Base-by-base conservation (phyloP, 2,113 vertebrate species). In the Laterallus jamaicensis region DNA sequence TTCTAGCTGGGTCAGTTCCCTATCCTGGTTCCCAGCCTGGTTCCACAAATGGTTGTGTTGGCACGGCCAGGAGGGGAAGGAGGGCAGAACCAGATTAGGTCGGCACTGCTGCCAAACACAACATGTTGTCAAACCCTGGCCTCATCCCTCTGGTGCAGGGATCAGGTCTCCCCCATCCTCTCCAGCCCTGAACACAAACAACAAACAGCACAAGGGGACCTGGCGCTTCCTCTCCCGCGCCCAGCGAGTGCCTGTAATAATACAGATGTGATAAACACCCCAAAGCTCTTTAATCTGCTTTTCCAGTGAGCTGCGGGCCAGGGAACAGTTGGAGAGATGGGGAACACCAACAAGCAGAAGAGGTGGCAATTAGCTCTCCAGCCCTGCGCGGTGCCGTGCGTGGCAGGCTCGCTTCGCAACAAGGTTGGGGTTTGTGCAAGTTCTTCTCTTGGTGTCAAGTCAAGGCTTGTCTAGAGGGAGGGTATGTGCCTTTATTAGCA, bases 391-490 rank as follows among this genome's bases (percentile, higher is more conserved):
- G 24, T 95, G 90, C 88, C 68, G 90, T 31, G 73, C 86, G 92
- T 78, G 90, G 92, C 86, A 60, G 88, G 73, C 39, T 84, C 31
- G 0, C 54, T 52, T 6, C 29, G 69, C 68, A 84, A 32, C 35
- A 25, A 44, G 64, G 85, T 2, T 63, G 81, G 64, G 85, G 49
- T 96, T 86, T 44, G 63, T 8, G n/a, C 29, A 9, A 79, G 24
- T 67, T 90, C 90, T 77, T 21, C 84, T 60, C 76, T 49, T 28
- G 32, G 82, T 64, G 19, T 93, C 96, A 68, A 92, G 95, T 95
- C 94, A 74, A 84, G 80, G 74, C 95, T 96, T 96, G 94, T 90
- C 80, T 70, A 80, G 75, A 85, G 71, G 86, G 94, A 82, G 70
- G n/a, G 28, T 66, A 12, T 4, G 12, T 82, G 86, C 62, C 73